Evolutionary conservation across 2,113 vertebrate genomes (phyloP), one percentile per base, ranked within the genome.

Genomic region (Calypte anna): DNA sequence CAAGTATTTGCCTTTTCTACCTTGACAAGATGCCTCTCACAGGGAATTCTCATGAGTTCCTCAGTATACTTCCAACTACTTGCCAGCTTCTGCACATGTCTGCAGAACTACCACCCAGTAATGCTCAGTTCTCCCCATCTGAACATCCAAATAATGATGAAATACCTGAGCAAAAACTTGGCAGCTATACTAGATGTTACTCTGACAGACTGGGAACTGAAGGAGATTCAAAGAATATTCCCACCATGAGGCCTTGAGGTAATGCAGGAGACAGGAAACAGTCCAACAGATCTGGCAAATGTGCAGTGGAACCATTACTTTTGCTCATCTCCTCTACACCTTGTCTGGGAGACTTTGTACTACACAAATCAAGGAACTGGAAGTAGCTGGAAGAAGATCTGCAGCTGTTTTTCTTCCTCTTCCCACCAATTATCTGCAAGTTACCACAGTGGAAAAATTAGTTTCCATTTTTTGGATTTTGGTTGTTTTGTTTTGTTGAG

Each of bases 221-320:
- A 15, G 23, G 13, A 69, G 6, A 62, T 27, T 10, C 44, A 54
- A 28, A 61, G 31, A 61, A 74, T 7, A 58, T 50, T 84, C 30
- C 12, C 16, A 62, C 18, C 24, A 19, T 6, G 14, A 83, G 8
- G 30, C 17, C 33, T 25, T 67, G 25, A 93, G 46, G 2, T n/a
- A 40, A 8, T 46, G 24, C 15, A 78, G 24, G 8, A 63, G 33
- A 16, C 14, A 12, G 24, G 19, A 78, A 72, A 6, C 12, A 44
- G 62, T 11, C 25, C 44, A 59, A 25, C 44, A 38, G 57, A 7
- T 12, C 15, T 23, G 12, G 21, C 18, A 46, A 74, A 24, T 0
- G 1, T 10, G 6, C 9, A 76, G 25, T 30, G 15, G 30, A 77
- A 11, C 4, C 1, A 0, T 30, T 12, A 40, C 7, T 54, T 57